Percentiles rank a stretch among this genome's conserved stretches.
Evolutionary conservation across 1,140 invertebrate genomes (phyloP).

Genomic region (Drosophila subobscura): DNA sequence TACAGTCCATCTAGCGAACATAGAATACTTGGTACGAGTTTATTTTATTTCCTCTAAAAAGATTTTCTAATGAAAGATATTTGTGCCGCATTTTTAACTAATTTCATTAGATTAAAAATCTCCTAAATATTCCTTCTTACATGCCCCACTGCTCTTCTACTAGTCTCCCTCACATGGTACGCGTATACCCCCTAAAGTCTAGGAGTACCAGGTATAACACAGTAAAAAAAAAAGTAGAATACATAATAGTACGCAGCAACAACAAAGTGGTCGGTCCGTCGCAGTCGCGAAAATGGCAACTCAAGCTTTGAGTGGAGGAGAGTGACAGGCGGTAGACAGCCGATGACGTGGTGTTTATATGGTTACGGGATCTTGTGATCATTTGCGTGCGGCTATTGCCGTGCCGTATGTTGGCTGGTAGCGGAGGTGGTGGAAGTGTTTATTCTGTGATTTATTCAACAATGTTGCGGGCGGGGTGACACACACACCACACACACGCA

Average conservation of each 20-base stretch:
- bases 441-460: conserved; percentile 22
- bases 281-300: conserved; percentile 17
- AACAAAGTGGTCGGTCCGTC: background rate
- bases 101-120: too few relatives aligned
- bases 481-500: conserved; percentile 4
- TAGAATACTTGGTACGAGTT: too few relatives aligned
- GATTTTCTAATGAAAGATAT: too few relatives aligned
- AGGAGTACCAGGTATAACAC: too few relatives aligned
- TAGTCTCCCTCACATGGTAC: too few relatives aligned
- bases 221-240: conserved; percentile 22
- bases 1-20: too few relatives aligned
- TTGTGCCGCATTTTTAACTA: too few relatives aligned
- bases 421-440: conserved; percentile 21
- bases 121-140: too few relatives aligned
- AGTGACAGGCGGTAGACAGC: conserved; percentile 5
- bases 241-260: conserved; percentile 19
- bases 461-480: too few relatives aligned
- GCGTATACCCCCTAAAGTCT: too few relatives aligned
- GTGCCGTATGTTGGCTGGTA: background rate
- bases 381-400: conserved; percentile 14
- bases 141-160: too few relatives aligned
- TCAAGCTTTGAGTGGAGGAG: background rate
- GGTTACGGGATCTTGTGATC: conserved; percentile 39
- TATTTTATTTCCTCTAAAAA: too few relatives aligned
- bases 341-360: conserved; percentile 43